Evolutionary conservation across 1,140 invertebrate species (phyloP).

Genomic region (Monochamus saltuarius): DNA sequence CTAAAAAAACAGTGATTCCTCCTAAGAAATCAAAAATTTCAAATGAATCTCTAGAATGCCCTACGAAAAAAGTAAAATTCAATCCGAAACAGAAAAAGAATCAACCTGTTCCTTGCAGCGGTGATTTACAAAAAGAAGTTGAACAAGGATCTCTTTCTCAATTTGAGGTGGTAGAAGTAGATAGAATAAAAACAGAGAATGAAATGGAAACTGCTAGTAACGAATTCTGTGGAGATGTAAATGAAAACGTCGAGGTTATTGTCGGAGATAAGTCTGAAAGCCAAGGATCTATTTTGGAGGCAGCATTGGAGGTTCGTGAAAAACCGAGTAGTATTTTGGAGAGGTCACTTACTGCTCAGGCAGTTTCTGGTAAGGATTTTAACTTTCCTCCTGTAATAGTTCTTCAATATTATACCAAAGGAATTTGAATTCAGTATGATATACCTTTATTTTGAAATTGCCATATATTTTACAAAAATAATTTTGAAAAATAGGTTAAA

Average conservation of each 20-base stretch:
- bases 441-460: too few relatives aligned
- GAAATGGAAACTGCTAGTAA: slow-evolving; percentile 17
- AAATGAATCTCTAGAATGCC: slow-evolving; percentile 27
- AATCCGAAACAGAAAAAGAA: slow-evolving; percentile 21
- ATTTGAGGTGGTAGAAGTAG: slow-evolving; percentile 28
- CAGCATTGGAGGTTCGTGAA: slow-evolving; percentile 41
- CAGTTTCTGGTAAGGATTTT: slow-evolving; percentile 29
- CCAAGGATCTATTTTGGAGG: slow-evolving; percentile 46
- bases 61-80: slow-evolving; percentile 34
- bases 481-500: too few relatives aligned
- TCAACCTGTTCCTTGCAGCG: too few relatives aligned
- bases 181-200: slow-evolving; percentile 32
- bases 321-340: slow-evolving; percentile 47
- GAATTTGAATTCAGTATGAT: too few relatives aligned
- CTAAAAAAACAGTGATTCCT: slow-evolving; percentile 24
- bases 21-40: slow-evolving; percentile 31
- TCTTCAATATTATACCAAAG: slow-evolving; percentile 21
- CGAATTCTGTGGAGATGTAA: slow-evolving; percentile 33
- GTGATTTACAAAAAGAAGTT: neutral
- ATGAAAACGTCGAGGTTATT: slow-evolving; percentile 36
- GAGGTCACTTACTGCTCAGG: slow-evolving; percentile 44
- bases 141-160: neutral
- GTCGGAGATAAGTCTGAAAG: slow-evolving; percentile 32
- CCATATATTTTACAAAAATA: too few relatives aligned
- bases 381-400: slow-evolving; percentile 16